phyloP scores from a whole-genome alignment of 1,140 invertebrate genomes.

The Arctopsyche grandis region DNA sequence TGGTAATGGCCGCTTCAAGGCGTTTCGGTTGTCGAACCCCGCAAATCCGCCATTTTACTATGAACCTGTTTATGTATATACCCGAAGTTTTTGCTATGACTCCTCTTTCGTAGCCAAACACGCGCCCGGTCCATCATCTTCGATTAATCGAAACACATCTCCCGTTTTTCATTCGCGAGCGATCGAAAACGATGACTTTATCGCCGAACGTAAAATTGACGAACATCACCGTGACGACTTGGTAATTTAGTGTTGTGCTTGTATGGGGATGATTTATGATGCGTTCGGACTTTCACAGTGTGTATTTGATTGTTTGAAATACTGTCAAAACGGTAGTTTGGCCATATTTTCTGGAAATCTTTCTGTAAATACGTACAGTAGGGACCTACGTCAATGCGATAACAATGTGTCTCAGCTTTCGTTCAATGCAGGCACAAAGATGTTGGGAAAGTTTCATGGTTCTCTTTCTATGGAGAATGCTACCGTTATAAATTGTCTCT shows the following conservation, averaged over 20 bases:
- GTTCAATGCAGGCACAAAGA: background rate
- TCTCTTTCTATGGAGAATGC: background rate
- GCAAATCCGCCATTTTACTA: conserved; percentile 33
- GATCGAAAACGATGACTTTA: background rate
- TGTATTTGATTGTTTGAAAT: background rate
- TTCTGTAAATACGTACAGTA: background rate
- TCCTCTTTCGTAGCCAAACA: background rate
- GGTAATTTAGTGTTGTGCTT: too few species aligned
- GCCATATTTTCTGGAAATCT: background rate
- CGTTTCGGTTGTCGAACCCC: conserved; percentile 45
- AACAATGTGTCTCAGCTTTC: conserved; percentile 1
- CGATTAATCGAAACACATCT: too few species aligned
- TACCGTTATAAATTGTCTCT: conserved; percentile 33
- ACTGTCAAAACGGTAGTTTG: conserved; percentile 28
- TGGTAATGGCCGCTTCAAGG: conserved; percentile 43
- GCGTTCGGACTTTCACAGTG: background rate
- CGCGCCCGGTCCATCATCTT: background rate
- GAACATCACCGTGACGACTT: too few species aligned
- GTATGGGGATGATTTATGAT: background rate
- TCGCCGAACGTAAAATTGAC: background rate
- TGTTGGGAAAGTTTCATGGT: conserved; percentile 1
- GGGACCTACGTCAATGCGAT: background rate
- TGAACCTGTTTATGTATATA: conserved; percentile 38
- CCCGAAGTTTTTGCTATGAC: conserved; percentile 32
- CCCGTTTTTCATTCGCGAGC: too few species aligned